Evolutionary conservation across 1,140 invertebrate species (phyloP), one percentile per base, ranked within the genome.

Genomic region (Drosophila hydei): DNA sequence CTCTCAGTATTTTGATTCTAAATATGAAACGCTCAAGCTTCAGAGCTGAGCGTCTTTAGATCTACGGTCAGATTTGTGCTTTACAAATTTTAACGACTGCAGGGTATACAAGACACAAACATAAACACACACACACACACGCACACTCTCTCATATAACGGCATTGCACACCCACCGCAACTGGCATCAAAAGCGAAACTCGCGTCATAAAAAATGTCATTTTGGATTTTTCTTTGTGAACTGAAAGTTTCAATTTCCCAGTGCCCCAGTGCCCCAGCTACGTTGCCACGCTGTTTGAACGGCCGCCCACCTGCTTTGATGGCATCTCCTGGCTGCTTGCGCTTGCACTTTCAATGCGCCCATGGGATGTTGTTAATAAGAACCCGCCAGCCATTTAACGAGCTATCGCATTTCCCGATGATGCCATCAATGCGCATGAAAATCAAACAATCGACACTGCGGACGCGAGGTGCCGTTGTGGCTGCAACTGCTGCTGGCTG

Each of bases 341-440:
- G 50, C 16, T 73, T 58, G 56, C 70, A 68, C 70, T 61, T 68
- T 73, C 63, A 47, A 56, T 42, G 59, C 16, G 38, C 30, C 27
- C 30, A 14, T 55, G 50, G 51, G 16, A 36, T 21, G 42, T 23
- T 45, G 23, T 45, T 33, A 55, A 55, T 16, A n/a, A 19, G 54
- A 40, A 14, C 11, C 8, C 56, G 43, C 7, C 23, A 36, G 42
- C 7, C 60, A 63, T 63, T 54, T 64, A 64, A 71, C 59, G 42
- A 55, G 60, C 23, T 33, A 45, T 51, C 51, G 50, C 33, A 25
- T 63, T 67, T 47, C 19, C 8, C 38, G 79, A 84, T 84, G 80
- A 84, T 76, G 84, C 79, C 68, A 87, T 87, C 54, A 48, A 64
- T 52, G 75, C 33, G 69, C 58, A 67, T 60, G 72, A 81, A 81